Evolutionary conservation across 2,888 invertebrate species (phyloP).

Genomic region (Tetramorium bicarinatum): DNA sequence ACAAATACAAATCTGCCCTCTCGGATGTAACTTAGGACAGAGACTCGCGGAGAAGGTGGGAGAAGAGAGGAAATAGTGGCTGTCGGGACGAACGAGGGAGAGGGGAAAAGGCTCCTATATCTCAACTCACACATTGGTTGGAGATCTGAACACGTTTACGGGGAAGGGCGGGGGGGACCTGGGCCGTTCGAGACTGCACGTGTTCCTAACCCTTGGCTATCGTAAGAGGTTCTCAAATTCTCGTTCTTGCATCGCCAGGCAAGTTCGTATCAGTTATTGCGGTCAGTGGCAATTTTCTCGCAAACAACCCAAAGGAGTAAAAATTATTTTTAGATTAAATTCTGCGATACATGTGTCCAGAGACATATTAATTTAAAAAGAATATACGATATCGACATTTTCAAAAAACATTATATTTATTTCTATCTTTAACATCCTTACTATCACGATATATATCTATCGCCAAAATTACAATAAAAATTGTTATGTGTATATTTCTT

Average conservation of each 20-base stretch:
- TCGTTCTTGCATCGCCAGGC: slow-evolving; percentile 16
- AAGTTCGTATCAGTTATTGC: not conserved
- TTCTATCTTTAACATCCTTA: not conserved
- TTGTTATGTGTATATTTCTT: not conserved
- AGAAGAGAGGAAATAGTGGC: slow-evolving; percentile 46
- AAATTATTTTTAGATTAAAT: slow-evolving; percentile 1
- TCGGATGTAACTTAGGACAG: slow-evolving; percentile 79
- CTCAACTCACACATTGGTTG: slow-evolving; percentile 81
- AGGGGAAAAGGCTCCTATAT: slow-evolving; percentile 80
- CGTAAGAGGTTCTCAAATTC: slow-evolving; percentile 83
- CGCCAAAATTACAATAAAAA: not conserved
- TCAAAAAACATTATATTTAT: not conserved
- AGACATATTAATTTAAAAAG: not conserved
- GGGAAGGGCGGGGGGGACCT: slow-evolving; percentile 70
- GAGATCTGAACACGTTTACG: slow-evolving; percentile 83
- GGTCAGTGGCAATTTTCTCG: slow-evolving; percentile 8
- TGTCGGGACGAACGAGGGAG: slow-evolving; percentile 60
- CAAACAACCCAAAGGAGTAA: not conserved
- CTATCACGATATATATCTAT: not conserved
- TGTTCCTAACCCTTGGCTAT: slow-evolving; percentile 85
- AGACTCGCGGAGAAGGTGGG: slow-evolving; percentile 37
- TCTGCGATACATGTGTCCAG: not conserved
- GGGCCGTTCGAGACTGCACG: slow-evolving; percentile 86
- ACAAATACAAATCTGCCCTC: slow-evolving; percentile 85
- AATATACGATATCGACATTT: not conserved